A percentile compares a stretch with the other conserved stretches of the same genome.
Conservation (phyloP, 2,888 invertebrate species). For the Drosophila anomelani region DNA sequence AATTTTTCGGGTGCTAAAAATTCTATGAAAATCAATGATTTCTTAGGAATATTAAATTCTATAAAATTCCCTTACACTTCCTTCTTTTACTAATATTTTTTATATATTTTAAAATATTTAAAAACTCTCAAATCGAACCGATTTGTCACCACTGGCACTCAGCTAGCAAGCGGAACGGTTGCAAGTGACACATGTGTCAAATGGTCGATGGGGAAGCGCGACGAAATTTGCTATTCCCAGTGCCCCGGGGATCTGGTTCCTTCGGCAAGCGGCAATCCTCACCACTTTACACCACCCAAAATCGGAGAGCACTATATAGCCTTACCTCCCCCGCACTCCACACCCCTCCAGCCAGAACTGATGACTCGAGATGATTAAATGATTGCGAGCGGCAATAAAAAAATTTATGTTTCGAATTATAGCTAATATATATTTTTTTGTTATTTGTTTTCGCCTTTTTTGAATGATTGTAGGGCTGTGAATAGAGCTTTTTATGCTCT, state of each 20-base stretch:
- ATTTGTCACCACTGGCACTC: conserved; percentile 34
- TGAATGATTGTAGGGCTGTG: neutral
- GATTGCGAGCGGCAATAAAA: conserved; percentile 74
- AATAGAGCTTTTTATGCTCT: neutral
- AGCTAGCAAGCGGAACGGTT: conserved; percentile 58
- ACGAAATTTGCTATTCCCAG: conserved; percentile 53
- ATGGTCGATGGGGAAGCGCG: conserved; percentile 66
- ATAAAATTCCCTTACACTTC: neutral
- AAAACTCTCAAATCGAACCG: neutral
- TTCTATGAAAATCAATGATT: too few species aligned
- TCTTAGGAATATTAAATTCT: neutral
- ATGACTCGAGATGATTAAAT: conserved; percentile 80
- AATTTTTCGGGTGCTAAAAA: too few species aligned
- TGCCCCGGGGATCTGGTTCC: conserved; percentile 17
- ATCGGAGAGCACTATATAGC: conserved; percentile 2
- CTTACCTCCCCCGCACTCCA: neutral
- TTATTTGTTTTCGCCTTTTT: conserved; percentile 25
- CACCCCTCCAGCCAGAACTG: conserved; percentile 46
- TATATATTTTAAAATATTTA: neutral
- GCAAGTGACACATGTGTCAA: conserved; percentile 80
- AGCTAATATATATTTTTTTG: conserved; percentile 63
- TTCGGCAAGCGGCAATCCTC: conserved; percentile 8
- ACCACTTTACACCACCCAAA: conserved; percentile 21
- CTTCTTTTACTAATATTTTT: neutral
- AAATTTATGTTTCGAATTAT: conserved; percentile 76